Conservation (phyloP, 2,797 vertebrate genomes). For the Cheirogaleus major region DNA sequence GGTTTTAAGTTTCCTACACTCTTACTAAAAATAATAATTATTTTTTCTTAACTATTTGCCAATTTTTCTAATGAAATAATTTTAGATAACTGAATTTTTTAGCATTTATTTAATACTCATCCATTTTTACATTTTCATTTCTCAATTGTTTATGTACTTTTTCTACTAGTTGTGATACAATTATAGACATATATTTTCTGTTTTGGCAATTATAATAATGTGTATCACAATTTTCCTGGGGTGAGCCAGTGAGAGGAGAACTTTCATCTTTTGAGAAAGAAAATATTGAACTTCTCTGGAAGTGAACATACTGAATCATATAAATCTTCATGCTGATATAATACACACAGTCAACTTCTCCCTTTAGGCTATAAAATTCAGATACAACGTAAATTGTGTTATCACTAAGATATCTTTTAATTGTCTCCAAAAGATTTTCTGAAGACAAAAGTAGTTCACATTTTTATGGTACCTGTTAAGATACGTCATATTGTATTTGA, state of each 20-base stretch:
- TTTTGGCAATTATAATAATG: background rate
- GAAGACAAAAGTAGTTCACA: slow-evolving; percentile 46
- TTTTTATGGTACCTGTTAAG: slow-evolving; percentile 52
- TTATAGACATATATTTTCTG: background rate
- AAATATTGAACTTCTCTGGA: background rate
- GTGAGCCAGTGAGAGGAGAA: background rate
- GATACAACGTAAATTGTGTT: slow-evolving; percentile 1
- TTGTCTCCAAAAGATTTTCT: slow-evolving; percentile 17
- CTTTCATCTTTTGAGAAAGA: background rate
- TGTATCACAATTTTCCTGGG: background rate
- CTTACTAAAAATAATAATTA: background rate
- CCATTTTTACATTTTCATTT: background rate
- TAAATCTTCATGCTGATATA: background rate
- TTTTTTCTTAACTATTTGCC: background rate
- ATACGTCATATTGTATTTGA: slow-evolving; percentile 67
- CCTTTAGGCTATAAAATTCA: slow-evolving; percentile 46
- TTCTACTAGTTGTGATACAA: background rate
- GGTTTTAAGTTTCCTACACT: background rate
- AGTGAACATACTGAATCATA: background rate
- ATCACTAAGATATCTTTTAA: slow-evolving; percentile 38
- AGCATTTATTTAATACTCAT: background rate
- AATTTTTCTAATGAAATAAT: background rate
- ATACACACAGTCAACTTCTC: background rate
- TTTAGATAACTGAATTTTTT: background rate
- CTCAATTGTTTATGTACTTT: background rate